These are phyloP conservation scores for Ptychobarbus kaznakovi DNA, from an alignment of 2,797 vertebrate genomes.

Conservation along the genomic window DNA sequence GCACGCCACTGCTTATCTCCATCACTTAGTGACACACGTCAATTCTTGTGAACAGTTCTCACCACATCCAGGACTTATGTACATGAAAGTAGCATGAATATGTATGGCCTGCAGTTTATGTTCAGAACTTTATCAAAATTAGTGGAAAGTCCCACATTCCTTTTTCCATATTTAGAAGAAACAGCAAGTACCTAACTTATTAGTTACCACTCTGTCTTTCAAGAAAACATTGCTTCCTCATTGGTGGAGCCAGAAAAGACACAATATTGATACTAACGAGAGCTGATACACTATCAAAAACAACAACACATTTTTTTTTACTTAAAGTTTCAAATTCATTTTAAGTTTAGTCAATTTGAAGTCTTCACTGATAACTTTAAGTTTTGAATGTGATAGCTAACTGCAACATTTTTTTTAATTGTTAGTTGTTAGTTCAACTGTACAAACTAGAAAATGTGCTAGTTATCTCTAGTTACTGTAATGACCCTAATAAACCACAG, in stretches of 20 bases:
- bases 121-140: neutral
- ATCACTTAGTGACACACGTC: conserved; percentile 29
- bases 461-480: neutral
- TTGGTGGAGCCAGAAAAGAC: neutral
- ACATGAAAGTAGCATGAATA: neutral
- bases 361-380: neutral
- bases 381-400: neutral
- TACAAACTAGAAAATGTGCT: neutral
- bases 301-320: neutral
- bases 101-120: neutral
- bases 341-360: no score
- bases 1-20: conserved; percentile 26
- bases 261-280: neutral
- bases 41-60: conserved; percentile 34
- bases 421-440: neutral
- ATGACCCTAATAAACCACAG: neutral
- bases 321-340: neutral
- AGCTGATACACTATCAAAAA: neutral
- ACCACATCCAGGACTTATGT: neutral
- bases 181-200: neutral
- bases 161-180: neutral
- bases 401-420: neutral
- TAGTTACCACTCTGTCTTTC: neutral
- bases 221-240: neutral
- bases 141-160: neutral